These are phyloP conservation scores for Lymantria monacha DNA, from an alignment of 2,888 invertebrate species.

Conservation along the genomic window DNA sequence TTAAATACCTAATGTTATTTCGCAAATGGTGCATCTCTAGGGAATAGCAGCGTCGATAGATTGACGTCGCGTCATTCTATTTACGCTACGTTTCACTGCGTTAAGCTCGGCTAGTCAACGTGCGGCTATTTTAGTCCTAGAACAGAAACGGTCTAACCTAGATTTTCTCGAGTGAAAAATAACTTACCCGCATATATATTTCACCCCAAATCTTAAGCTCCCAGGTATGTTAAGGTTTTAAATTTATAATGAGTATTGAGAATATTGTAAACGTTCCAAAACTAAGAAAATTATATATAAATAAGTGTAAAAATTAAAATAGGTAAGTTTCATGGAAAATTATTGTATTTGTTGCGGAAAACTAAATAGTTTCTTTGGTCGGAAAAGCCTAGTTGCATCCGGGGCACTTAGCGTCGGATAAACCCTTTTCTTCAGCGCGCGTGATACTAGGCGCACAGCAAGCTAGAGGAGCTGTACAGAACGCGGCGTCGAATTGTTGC, in stretches of 20 bases:
- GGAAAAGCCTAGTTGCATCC: conserved; percentile 75
- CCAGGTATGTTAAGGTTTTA: too few species aligned
- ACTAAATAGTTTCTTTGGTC: conserved; percentile 50
- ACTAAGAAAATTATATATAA: not conserved
- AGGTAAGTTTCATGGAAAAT: conserved; percentile 18
- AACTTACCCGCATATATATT: conserved; percentile 3
- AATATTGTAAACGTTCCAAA: not conserved
- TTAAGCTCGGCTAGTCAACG: conserved; percentile 42
- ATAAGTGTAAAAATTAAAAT: not conserved
- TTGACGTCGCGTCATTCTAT: conserved; percentile 45
- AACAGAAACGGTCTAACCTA: conserved; percentile 61
- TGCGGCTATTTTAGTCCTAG: conserved; percentile 57
- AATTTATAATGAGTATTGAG: too few species aligned
- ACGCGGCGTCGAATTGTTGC: conserved; percentile 41
- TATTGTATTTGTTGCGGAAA: conserved; percentile 51
- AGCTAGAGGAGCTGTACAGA: conserved; percentile 56
- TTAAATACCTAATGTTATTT: not conserved
- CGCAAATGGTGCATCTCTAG: not conserved
- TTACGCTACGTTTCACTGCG: conserved; percentile 63
- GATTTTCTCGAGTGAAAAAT: conserved; percentile 54
- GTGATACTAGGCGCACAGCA: conserved; percentile 77
- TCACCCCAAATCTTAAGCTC: not conserved
- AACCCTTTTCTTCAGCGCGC: conserved; percentile 83
- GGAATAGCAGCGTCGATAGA: not conserved
- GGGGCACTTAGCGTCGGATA: conserved; percentile 78